phyloP scores from a whole-genome alignment of 2,797 vertebrate species.

The Oreortyx pictus region DNA sequence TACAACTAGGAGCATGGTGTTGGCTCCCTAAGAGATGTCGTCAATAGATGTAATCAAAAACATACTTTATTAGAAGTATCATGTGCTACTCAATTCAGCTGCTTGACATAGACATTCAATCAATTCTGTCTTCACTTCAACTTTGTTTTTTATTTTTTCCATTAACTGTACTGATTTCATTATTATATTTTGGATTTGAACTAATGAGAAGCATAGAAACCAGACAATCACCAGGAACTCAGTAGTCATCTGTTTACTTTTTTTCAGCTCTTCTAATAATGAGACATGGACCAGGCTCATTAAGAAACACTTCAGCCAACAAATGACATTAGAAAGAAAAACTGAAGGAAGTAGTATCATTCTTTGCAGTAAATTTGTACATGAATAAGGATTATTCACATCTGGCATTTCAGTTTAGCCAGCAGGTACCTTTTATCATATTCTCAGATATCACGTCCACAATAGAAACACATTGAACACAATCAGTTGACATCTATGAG shows the following conservation, averaged over 20 bases:
- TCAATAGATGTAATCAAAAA: background rate
- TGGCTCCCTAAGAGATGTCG: background rate
- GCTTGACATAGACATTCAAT: background rate
- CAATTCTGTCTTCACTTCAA: background rate
- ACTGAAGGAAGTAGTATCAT: background rate
- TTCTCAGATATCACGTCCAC: background rate
- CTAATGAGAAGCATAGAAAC: background rate
- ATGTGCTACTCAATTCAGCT: background rate
- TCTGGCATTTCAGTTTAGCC: background rate
- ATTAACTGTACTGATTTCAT: background rate
- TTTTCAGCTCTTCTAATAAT: background rate
- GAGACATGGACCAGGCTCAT: too few relatives aligned
- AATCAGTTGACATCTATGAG: background rate
- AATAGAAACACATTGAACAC: background rate
- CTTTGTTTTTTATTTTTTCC: background rate
- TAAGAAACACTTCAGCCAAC: background rate
- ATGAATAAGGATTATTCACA: background rate
- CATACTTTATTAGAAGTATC: background rate
- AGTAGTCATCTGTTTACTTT: background rate
- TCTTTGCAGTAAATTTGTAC: background rate
- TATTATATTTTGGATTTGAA: background rate
- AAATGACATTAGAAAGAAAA: background rate
- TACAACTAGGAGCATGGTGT: background rate
- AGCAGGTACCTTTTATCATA: constrained; percentile 18
- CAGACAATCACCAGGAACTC: too few relatives aligned